A percentile compares a stretch with the other conserved stretches of the same genome.
phyloP scores from a whole-genome alignment of 2,797 vertebrate genomes.

The Buceros bicornis region DNA sequence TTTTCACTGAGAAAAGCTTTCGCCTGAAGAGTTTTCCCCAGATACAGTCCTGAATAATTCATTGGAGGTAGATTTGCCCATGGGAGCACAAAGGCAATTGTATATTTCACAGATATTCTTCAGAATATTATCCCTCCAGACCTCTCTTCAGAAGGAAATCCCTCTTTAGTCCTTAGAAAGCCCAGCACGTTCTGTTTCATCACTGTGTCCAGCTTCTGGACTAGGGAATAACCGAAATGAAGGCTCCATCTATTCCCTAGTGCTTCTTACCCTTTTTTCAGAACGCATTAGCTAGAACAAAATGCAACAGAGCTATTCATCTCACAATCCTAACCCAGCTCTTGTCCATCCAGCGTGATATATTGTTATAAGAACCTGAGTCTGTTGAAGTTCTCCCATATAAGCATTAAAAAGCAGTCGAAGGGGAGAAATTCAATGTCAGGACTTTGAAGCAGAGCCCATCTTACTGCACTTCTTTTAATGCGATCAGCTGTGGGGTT shows the following conservation, averaged over 20 bases:
- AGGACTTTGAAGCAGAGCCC: background rate
- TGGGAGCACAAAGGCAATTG: background rate
- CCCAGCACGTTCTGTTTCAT: background rate
- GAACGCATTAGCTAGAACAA: background rate
- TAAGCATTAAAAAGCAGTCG: background rate
- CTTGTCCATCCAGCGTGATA: background rate
- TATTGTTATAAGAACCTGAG: background rate
- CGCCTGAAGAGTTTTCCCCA: background rate
- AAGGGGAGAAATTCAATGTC: background rate
- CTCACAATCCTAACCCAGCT: background rate
- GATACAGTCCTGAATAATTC: background rate
- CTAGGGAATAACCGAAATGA: background rate
- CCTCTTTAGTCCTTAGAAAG: background rate
- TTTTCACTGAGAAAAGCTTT: constrained; percentile 3
- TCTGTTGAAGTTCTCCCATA: background rate
- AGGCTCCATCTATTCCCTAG: background rate
- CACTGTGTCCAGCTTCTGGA: background rate
- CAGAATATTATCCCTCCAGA: background rate
- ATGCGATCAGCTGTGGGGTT: background rate
- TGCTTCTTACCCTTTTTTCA: background rate
- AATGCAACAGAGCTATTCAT: background rate
- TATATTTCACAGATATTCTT: constrained; percentile 1
- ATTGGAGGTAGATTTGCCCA: background rate
- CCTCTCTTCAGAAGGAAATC: constrained; percentile 7
- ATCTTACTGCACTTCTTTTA: background rate